Percentiles rank a stretch among this genome's conserved stretches.
Conservation (phyloP, 2,113 vertebrate species). For the Coreoperca whiteheadi region DNA sequence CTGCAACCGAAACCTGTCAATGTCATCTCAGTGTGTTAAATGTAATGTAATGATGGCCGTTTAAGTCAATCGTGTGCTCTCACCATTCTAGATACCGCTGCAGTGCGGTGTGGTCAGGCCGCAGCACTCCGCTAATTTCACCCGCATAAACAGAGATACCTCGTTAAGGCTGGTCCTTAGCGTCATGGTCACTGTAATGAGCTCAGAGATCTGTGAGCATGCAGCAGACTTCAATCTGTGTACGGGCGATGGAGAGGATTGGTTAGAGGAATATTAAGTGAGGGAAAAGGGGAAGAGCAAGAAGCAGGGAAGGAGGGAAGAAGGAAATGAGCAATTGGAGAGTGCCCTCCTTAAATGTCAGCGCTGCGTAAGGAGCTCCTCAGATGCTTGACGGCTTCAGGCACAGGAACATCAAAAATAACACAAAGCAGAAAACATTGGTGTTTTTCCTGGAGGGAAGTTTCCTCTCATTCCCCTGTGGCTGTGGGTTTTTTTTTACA, state of each 20-base stretch:
- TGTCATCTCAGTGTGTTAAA: constrained; percentile 25
- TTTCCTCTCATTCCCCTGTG: constrained; percentile 17
- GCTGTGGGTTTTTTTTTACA: constrained; percentile 21
- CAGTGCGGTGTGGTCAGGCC: constrained; percentile 45
- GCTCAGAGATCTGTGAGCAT: constrained; percentile 59
- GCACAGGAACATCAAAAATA: constrained; percentile 54
- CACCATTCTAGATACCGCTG: constrained; percentile 50
- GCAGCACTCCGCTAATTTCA: constrained; percentile 57
- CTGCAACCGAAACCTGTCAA: background rate
- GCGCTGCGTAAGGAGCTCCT: constrained; percentile 33
- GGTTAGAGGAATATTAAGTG: constrained; percentile 34
- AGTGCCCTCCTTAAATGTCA: constrained; percentile 59
- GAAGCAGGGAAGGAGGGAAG: background rate
- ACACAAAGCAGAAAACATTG: constrained; percentile 33
- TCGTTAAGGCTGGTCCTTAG: constrained; percentile 59
- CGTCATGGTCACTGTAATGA: constrained; percentile 62
- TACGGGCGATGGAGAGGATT: background rate
- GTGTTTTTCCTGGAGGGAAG: constrained; percentile 26
- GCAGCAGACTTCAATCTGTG: constrained; percentile 1
- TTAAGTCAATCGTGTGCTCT: constrained; percentile 43
- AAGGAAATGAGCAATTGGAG: constrained; percentile 36
- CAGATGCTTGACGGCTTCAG: constrained; percentile 52
- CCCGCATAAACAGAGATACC: constrained; percentile 62
- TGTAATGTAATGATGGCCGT: constrained; percentile 45
- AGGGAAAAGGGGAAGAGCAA: constrained; percentile 15